Percentiles rank a stretch among this genome's conserved stretches.
Evolutionary conservation across 2,888 invertebrate species (phyloP).

Genomic region (Trichogramma evanescens): DNA sequence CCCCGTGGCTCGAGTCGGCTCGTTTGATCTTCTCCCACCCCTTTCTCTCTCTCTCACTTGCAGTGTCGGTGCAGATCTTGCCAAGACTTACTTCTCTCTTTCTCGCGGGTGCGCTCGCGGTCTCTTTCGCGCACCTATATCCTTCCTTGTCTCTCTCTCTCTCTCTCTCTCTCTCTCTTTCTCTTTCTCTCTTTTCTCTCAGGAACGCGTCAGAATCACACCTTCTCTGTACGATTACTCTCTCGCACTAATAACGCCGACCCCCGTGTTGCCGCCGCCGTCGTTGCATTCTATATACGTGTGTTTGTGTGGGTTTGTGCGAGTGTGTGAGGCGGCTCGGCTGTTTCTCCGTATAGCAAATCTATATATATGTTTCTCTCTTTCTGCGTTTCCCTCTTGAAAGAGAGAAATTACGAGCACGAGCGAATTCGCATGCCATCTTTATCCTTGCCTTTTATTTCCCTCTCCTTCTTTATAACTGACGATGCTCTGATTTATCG

Average conservation of each 20-base stretch:
- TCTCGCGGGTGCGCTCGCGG: conserved; percentile 2
- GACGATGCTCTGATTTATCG: conserved; percentile 23
- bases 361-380: too few relatives aligned
- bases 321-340: too few relatives aligned
- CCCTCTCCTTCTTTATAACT: conserved; percentile 2
- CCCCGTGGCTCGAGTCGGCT: conserved; percentile 44
- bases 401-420: conserved; percentile 15
- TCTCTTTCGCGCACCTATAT: not conserved
- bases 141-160: conserved; percentile 7
- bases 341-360: too few relatives aligned
- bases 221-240: conserved; percentile 38
- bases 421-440: not conserved
- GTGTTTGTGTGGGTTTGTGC: too few relatives aligned
- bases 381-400: not conserved
- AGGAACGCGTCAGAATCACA: conserved; percentile 44
- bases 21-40: conserved; percentile 45
- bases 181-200: conserved; percentile 15
- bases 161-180: conserved; percentile 20
- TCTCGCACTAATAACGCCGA: conserved; percentile 39
- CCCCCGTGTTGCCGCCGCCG: conserved; percentile 16
- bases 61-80: too few relatives aligned
- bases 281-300: too few relatives aligned
- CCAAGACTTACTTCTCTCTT: not conserved
- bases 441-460: not conserved
- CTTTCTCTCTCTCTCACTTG: conserved; percentile 22